phyloP scores from a whole-genome alignment of 2,888 invertebrate species.

The Noctua janthe region DNA sequence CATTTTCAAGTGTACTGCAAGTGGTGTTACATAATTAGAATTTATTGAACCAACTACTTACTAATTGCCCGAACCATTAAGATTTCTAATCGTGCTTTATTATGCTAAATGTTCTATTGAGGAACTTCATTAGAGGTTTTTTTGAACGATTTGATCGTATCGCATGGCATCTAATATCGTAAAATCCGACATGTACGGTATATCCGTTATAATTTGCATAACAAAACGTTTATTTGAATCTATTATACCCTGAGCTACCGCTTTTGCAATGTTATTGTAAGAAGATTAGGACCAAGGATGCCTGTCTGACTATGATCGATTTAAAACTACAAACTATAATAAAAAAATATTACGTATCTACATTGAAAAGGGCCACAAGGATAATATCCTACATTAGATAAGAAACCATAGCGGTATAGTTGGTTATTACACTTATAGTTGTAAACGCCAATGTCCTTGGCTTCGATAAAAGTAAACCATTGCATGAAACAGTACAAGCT shows the following conservation, averaged over 20 bases:
- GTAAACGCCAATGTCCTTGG: conserved; percentile 40
- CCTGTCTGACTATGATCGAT: not conserved
- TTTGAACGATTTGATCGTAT: conserved; percentile 46
- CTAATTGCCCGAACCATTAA: not conserved
- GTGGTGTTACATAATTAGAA: not conserved
- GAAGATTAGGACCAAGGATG: conserved; percentile 4
- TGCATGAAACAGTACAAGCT: conserved; percentile 19
- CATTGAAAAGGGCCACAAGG: conserved; percentile 10
- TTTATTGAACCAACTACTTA: conserved; percentile 5
- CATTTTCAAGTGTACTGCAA: not conserved
- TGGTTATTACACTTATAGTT: conserved; percentile 21
- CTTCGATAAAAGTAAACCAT: conserved; percentile 36
- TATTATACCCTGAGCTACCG: conserved; percentile 29
- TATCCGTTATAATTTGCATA: conserved; percentile 55
- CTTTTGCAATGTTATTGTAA: conserved; percentile 35
- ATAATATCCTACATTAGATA: conserved; percentile 24
- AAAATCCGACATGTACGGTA: conserved; percentile 38
- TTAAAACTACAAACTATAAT: conserved; percentile 9
- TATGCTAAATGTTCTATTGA: conserved; percentile 50
- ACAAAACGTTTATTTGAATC: conserved; percentile 47
- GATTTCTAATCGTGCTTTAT: conserved; percentile 35
- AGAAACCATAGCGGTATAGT: conserved; percentile 41
- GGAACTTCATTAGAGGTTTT: conserved; percentile 43
- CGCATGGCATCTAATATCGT: conserved; percentile 39
- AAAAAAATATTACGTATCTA: not conserved